phyloP scores from a whole-genome alignment of 2,113 vertebrate genomes.

The Oreochromis aureus region DNA sequence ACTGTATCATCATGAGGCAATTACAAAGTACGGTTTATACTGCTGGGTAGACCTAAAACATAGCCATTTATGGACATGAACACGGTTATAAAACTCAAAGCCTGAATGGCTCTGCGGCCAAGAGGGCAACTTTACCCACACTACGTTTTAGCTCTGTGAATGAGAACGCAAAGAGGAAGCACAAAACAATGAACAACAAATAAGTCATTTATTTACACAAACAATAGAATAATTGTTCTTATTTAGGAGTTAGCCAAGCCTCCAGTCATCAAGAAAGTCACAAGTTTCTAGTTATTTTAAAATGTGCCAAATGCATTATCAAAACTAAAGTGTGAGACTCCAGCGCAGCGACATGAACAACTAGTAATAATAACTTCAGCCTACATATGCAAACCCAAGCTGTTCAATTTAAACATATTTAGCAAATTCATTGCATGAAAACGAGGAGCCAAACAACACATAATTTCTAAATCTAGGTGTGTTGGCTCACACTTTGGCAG shows the following conservation, averaged over 20 bases:
- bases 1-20: background rate
- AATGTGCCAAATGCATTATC: background rate
- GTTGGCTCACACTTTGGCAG: background rate
- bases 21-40: slow-evolving; percentile 14
- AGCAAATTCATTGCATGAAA: background rate
- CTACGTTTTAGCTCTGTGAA: background rate
- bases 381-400: background rate
- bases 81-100: background rate
- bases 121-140: background rate
- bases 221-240: background rate
- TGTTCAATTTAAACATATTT: background rate
- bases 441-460: background rate
- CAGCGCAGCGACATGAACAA: background rate
- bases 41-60: background rate
- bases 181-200: background rate
- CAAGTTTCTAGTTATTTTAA: background rate
- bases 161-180: background rate
- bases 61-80: background rate
- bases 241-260: background rate
- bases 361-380: background rate
- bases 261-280: background rate
- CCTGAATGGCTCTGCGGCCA: background rate
- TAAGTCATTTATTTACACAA: background rate
- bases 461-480: background rate
- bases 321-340: background rate